Conservation (phyloP, 2,797 vertebrate genomes). For the Melopsittacus undulatus region DNA sequence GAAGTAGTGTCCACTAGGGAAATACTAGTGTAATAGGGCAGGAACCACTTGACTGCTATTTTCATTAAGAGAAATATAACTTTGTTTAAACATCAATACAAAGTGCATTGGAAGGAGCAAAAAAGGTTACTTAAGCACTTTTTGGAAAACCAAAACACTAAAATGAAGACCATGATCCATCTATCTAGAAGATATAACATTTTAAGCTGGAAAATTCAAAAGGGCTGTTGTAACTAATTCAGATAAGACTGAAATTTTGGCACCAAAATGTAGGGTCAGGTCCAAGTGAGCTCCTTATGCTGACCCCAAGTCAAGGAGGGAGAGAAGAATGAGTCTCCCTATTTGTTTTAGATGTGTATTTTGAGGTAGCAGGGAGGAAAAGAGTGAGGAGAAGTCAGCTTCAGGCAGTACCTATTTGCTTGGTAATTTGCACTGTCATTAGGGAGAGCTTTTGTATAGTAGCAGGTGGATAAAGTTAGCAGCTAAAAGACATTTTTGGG, state of each 20-base stretch:
- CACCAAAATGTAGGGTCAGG: neutral
- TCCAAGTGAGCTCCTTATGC: neutral
- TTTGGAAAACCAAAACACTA: neutral
- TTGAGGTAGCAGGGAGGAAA: neutral
- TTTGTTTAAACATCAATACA: neutral
- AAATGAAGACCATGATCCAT: neutral
- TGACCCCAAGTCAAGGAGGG: neutral
- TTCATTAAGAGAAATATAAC: neutral
- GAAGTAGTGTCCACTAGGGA: neutral
- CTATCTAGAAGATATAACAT: neutral
- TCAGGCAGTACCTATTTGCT: neutral
- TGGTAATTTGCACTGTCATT: neutral
- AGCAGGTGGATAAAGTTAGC: fast-evolving
- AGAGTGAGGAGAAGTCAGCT: neutral
- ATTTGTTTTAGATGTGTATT: neutral
- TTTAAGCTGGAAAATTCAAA: neutral
- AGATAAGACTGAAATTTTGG: neutral
- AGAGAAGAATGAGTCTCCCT: neutral
- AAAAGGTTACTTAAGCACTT: neutral
- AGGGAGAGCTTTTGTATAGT: neutral
- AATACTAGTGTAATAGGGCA: neutral
- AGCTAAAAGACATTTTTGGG: neutral
- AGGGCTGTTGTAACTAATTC: neutral
- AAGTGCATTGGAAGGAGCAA: neutral
- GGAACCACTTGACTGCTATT: neutral